These are phyloP conservation scores for Carcinoscorpius rotundicauda DNA, from an alignment of 1,140 invertebrate genomes.

Conservation along the genomic window DNA sequence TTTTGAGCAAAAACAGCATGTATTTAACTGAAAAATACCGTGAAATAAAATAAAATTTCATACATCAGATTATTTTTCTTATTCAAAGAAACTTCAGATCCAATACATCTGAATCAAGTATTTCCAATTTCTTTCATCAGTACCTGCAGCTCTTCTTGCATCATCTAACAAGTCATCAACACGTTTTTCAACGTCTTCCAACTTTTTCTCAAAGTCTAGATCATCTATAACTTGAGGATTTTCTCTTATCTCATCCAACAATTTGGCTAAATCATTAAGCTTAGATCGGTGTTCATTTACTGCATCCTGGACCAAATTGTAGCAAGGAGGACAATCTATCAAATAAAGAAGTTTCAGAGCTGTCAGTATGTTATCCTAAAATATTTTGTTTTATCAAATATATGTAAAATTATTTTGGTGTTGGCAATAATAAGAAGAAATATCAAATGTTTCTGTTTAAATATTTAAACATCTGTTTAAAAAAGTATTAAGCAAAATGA, in stretches of 20 bases:
- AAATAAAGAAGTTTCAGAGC: constrained; percentile 1
- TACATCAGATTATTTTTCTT: too few species aligned
- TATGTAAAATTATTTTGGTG: constrained; percentile 1
- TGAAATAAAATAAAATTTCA: constrained; percentile 8
- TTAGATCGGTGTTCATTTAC: constrained; percentile 66
- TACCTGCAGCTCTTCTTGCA: constrained; percentile 49
- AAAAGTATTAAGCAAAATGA: too few species aligned
- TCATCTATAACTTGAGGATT: constrained; percentile 72
- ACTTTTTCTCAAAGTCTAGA: constrained; percentile 61
- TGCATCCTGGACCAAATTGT: constrained; percentile 80
- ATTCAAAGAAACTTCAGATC: too few species aligned
- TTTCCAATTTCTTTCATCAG: too few species aligned
- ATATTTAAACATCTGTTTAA: too few species aligned
- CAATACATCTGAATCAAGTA: too few species aligned
- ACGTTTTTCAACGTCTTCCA: constrained; percentile 53
- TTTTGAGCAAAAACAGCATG: too few species aligned
- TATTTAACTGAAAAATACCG: neutral
- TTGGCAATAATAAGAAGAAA: too few species aligned
- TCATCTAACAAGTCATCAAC: constrained; percentile 56
- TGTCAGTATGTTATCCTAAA: neutral
- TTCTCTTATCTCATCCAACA: constrained; percentile 51
- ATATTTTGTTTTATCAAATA: neutral
- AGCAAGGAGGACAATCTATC: constrained; percentile 76
- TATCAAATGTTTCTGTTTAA: too few species aligned
- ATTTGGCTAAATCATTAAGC: constrained; percentile 53